Base-by-base conservation (phyloP, 2,888 invertebrate genomes). In the Drosophila tanythrix region DNA sequence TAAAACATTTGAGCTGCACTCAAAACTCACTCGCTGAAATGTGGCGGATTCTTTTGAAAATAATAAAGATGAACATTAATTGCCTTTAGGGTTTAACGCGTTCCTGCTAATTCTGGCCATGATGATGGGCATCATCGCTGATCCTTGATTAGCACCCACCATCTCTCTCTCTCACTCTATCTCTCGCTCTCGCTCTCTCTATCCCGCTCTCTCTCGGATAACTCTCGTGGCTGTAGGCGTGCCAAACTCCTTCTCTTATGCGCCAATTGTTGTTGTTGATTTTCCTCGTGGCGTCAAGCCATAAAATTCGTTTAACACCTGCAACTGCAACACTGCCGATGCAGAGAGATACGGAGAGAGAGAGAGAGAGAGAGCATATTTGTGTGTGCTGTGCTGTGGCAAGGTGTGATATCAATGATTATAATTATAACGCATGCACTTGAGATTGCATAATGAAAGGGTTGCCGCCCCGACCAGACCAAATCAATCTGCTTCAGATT, bases 231-330 rank as follows among this genome's bases (percentile, higher is more conserved):
- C 40, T 18, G 67, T 50, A 52, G 78, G 78, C 68, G 78, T 79
- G 65, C 29, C 76, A 55, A 53, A 63, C 61, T 62, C 72, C 77
- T 74, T 40, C 76, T 73, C n/a, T 79, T 61, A 64, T 56, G 69
- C 81, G 52, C 70, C 64, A 70, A 67, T 82, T 74, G 70, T 61
- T 70, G 25, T 69, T 67, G 48, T 65, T 65, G 40, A 15, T 50
- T 25, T 38, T 52, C 43, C 60, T 60, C 52, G 62, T 83, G 87
- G 87, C 87, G 90, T 87, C 68, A 87, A 88, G 87, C 90, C 89
- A 90, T 87, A 83, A 80, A 86, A 88, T 86, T 74, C 67, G 80
- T 78, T 87, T 87, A 90, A 48, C 89, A 82, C 81, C 84, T 81
- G 86, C 66, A 56, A 56, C 56, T 56, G 55, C 27, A 38, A 38